These are phyloP conservation scores for Drosophila equinoxialis DNA, from an alignment of 1,140 invertebrate genomes.

Conservation along the genomic window DNA sequence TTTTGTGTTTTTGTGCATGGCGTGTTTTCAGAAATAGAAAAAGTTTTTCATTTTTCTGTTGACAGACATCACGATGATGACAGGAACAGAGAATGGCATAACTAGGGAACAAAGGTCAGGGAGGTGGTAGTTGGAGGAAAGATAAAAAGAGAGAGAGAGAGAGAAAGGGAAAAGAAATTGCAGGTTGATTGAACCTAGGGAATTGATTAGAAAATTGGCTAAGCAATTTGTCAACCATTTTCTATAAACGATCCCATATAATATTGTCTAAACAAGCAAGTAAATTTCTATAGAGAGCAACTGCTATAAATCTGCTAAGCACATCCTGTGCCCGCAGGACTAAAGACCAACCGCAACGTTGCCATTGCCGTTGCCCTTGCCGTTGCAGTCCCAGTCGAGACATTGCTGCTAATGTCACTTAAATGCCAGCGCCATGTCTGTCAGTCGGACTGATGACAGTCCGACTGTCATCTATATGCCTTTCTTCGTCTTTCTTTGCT, in stretches of 20 bases:
- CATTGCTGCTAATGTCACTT: constrained; percentile 70
- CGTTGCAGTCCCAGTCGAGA: constrained; percentile 39
- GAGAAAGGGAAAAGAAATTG: not conserved
- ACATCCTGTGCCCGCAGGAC: constrained; percentile 33
- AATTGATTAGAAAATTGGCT: constrained; percentile 70
- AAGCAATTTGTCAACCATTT: constrained; percentile 53
- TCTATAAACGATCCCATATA: constrained; percentile 53
- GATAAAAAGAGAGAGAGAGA: too few species aligned
- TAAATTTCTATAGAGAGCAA: constrained; percentile 45
- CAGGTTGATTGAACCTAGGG: constrained; percentile 55
- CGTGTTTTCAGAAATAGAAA: constrained; percentile 74
- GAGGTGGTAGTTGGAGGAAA: not conserved
- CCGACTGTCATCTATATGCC: constrained; percentile 11
- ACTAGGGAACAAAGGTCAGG: not conserved
- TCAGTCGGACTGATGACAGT: constrained; percentile 45
- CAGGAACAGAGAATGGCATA: constrained; percentile 1
- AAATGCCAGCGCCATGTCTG: constrained; percentile 68
- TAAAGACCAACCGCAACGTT: constrained; percentile 65
- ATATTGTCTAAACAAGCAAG: constrained; percentile 60
- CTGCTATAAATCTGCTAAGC: constrained; percentile 33
- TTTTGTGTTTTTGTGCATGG: constrained; percentile 45
- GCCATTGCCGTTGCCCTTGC: constrained; percentile 12
- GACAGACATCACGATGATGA: constrained; percentile 23
- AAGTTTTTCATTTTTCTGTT: constrained; percentile 51
- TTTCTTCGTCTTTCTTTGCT: not conserved